Evolutionary conservation across 2,113 vertebrate genomes (phyloP), one percentile per base, ranked within the genome.

Genomic region (Peromyscus leucopus): DNA sequence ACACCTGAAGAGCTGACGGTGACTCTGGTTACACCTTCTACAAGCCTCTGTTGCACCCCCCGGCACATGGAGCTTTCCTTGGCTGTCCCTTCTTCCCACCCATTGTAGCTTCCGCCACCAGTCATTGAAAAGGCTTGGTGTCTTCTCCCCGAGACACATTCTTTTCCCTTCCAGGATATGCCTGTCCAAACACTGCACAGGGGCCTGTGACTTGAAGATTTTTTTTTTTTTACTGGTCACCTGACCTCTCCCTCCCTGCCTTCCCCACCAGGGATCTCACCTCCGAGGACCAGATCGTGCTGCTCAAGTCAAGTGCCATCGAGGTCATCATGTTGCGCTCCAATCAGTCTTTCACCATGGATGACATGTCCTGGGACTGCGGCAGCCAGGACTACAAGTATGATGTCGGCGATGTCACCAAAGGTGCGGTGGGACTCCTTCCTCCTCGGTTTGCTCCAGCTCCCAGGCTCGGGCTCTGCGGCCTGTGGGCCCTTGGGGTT

Each of bases 301-400:
- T 99, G 97, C 98, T 99, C 33, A 99, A 99, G 97, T 99, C 99
- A 83, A 99, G 99, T 1, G 99, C 99, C 98, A 99, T 99, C 0
- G 99, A 99, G 98, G 99, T 99, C 96, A 99, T 99, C 98, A 99
- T 99, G 99, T 98, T 99, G 90, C 99, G 99, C 79, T 99, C 99
- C 36, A 99, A 99, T 97, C 99, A 99, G 98, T 99, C 99, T 89
- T 99, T 99, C 98, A 99, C 97, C 97, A 96, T 99, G 90, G 99
- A 99, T 6, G 99, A 99, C 97, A 99, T 99, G 99, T 98, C 99
- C 55, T 99, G 99, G 99, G 99, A 99, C 98, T 99, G 99, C 0
- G 99, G 99, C 90, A 98, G 97, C 83, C 98, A 94, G 0, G 99
- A 99, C 91, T 99, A 99, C 98, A 99, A 99, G 97, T 99, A 99